phyloP scores from a whole-genome alignment of 2,888 invertebrate genomes.

The Dastarcus helophoroides region DNA sequence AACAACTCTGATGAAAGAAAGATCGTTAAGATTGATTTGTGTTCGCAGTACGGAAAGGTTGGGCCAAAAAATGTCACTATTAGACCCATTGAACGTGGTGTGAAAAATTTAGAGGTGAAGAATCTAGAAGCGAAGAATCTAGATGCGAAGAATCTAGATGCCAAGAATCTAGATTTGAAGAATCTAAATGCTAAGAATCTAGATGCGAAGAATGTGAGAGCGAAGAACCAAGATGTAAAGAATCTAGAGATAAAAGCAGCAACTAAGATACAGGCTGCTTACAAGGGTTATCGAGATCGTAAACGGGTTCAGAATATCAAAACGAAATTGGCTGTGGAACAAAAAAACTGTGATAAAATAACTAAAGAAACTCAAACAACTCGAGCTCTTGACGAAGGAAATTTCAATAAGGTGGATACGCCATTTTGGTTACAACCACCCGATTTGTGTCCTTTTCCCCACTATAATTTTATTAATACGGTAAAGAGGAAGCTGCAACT shows the following conservation, averaged over 20 bases:
- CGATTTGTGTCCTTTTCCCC: constrained; percentile 35
- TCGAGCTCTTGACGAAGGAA: constrained; percentile 2
- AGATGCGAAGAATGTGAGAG: too few relatives aligned
- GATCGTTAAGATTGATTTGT: too few relatives aligned
- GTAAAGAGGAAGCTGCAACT: constrained; percentile 44
- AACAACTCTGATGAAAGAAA: too few relatives aligned
- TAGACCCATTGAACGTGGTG: too few relatives aligned
- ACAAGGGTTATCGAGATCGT: constrained; percentile 9
- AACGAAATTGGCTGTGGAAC: neutral
- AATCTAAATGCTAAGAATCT: too few relatives aligned
- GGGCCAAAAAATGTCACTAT: too few relatives aligned
- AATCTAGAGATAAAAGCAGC: constrained; percentile 13
- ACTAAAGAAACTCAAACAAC: constrained; percentile 17
- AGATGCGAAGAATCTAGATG: too few relatives aligned
- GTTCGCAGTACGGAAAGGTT: too few relatives aligned
- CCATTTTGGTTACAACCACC: constrained; percentile 35
- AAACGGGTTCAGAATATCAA: constrained; percentile 4
- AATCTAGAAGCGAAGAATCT: too few relatives aligned
- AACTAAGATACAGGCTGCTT: constrained; percentile 22
- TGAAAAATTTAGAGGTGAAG: too few relatives aligned
- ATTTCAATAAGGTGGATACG: neutral
- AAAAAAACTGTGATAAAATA: too few relatives aligned
- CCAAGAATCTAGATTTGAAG: too few relatives aligned
- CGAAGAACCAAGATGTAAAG: neutral
- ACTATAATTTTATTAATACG: constrained; percentile 50